A percentile compares a stretch with the other conserved stretches of the same genome.
Conservation (phyloP, 2,888 invertebrate species). For the Eumerus sabulonum region DNA sequence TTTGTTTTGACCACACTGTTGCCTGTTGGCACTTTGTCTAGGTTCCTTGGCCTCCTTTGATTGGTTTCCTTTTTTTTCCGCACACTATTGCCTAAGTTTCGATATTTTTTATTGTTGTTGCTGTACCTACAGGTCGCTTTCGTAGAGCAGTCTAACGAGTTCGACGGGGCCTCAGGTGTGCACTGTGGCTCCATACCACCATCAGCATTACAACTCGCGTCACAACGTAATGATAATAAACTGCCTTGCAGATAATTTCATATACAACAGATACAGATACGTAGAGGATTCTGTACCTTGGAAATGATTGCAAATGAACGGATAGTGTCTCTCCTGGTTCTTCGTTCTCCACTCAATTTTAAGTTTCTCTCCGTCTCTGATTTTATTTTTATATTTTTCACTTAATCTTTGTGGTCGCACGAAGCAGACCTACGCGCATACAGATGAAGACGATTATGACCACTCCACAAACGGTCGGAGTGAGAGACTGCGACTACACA, state of each 20-base stretch:
- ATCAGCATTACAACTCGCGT: conserved; percentile 43
- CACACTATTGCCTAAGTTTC: conserved; percentile 34
- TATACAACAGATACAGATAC: conserved; percentile 50
- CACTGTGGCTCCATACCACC: conserved; percentile 40
- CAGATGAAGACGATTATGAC: conserved; percentile 61
- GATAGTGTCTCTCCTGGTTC: conserved; percentile 63
- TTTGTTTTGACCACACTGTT: too few species aligned
- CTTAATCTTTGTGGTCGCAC: conserved; percentile 58
- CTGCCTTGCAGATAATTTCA: conserved; percentile 55
- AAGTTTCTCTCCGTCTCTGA: conserved; percentile 1
- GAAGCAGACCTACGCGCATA: conserved; percentile 37
- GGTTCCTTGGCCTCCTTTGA: conserved; percentile 38
- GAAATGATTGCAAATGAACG: conserved; percentile 68
- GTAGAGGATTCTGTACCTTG: conserved; percentile 41
- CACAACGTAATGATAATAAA: conserved; percentile 53
- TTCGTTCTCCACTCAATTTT: conserved; percentile 57
- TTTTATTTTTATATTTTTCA: conserved; percentile 48
- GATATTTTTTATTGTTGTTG: conserved; percentile 21
- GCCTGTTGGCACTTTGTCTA: not conserved
- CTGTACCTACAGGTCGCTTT: conserved; percentile 6
- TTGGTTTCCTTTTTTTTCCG: conserved; percentile 29
- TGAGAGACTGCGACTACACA: too few species aligned
- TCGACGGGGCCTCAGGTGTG: conserved; percentile 68
- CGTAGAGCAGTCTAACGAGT: conserved; percentile 63
- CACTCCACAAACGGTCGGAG: not conserved